Percentiles rank a stretch among this genome's conserved stretches.
Evolutionary conservation across 2,113 vertebrate genomes (phyloP).

Genomic region (Hylia prasina): DNA sequence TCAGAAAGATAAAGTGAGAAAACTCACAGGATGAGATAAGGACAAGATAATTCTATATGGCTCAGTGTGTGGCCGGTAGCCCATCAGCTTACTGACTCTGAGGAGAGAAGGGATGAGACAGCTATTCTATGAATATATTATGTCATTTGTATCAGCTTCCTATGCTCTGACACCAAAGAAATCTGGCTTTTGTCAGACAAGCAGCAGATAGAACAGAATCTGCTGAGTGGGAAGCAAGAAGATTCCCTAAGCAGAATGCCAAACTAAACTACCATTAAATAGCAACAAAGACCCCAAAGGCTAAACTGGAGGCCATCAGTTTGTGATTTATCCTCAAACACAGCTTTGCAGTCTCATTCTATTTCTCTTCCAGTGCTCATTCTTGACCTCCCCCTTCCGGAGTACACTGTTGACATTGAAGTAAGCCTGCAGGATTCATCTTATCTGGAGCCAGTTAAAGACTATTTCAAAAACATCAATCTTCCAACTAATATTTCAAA

Average conservation of each 20-base stretch:
- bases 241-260: background rate
- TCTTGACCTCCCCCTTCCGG: background rate
- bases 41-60: background rate
- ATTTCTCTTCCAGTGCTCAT: slow-evolving; percentile 41
- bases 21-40: background rate
- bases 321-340: background rate
- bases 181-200: background rate
- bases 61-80: background rate
- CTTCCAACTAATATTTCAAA: slow-evolving; percentile 37
- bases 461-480: slow-evolving; percentile 22
- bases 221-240: background rate
- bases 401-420: slow-evolving; percentile 56
- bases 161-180: background rate
- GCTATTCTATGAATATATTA: background rate
- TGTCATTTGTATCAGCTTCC: background rate
- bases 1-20: background rate
- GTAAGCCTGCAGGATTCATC: slow-evolving; percentile 49
- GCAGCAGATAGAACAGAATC: background rate
- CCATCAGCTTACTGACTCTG: background rate
- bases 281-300: background rate
- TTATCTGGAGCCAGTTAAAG: slow-evolving; percentile 28
- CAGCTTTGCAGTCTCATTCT: background rate
- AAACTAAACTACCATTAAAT: background rate
- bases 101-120: background rate
- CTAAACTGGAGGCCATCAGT: background rate